Base-by-base conservation (phyloP, 2,113 vertebrate genomes). In the Nematolebias whitei region DNA sequence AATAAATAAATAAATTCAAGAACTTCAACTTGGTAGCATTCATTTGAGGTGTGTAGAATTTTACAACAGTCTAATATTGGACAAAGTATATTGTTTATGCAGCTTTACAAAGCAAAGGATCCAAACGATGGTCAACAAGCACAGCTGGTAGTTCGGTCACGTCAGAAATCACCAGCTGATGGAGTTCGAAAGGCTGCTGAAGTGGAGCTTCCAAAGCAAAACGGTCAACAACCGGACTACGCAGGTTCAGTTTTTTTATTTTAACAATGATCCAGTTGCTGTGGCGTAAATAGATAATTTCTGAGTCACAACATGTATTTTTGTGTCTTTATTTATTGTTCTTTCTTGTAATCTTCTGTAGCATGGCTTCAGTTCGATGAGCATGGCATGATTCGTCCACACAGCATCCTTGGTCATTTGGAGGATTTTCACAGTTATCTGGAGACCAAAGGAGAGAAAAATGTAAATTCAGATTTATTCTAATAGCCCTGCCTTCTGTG, bases 371-470 rank as follows among this genome's bases (percentile, higher is more conserved):
- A 82, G 12, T 90, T 89, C 49, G 89, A 91, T 56, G 74, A 72
- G 32, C 24, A 71, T 24, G 88, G 91, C 19, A 88, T 92, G 87
- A 80, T 98, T 78, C 92, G 95, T 70, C 92, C 95, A 3, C 96
- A 98, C 78, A 94, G 94, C 74, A 93, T 99, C 74, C 86, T 98
- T 89, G 96, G 96, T 71, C 94, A 74, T 69, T 90, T 96, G 47
- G 90, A 95, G 63, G 94, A 96, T 63, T 95, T 96, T 26, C 93
- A 62, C 81, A 90, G 62, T 74, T 95, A 94, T 80, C 93, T 94
- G 54, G 48, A 93, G 71, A 82, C 87, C 68, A 93, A 87, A 86
- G 92, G 93, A 68, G 92, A 95, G 39, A 63, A 63, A 14, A 84
- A 91, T 93, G 97, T 98, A 52, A 26, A 61, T 14, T 57, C 13